A percentile compares a stretch with the other conserved stretches of the same genome.
These are phyloP conservation scores for Polypedilum vanderplanki DNA, from an alignment of 1,140 invertebrate species.

Conservation along the genomic window DNA sequence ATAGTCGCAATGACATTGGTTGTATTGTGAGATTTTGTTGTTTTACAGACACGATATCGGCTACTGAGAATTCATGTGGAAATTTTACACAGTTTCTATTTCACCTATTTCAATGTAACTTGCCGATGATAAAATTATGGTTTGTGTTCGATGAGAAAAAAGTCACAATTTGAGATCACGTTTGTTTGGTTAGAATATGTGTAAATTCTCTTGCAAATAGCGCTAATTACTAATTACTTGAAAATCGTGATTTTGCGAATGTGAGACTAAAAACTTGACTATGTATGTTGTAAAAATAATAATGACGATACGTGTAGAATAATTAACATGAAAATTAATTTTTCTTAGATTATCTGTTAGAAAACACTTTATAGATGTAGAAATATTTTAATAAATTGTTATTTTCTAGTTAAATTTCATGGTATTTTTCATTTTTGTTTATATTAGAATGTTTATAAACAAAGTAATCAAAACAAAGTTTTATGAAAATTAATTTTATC, in stretches of 20 bases:
- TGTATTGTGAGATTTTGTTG: not conserved
- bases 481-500: too few species aligned
- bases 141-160: not conserved
- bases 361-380: too few species aligned
- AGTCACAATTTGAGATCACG: not conserved
- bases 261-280: not conserved
- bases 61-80: conserved; percentile 11
- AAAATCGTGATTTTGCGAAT: not conserved
- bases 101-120: not conserved
- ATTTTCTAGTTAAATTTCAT: too few species aligned
- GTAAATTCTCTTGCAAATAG: conserved; percentile 2
- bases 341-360: too few species aligned
- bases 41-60: not conserved
- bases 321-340: too few species aligned
- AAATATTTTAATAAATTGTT: too few species aligned
- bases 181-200: not conserved
- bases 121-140: not conserved
- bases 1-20: not conserved
- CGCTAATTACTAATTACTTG: conserved; percentile 7
- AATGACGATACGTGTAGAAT: too few species aligned
- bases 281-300: too few species aligned
- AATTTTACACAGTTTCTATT: not conserved
- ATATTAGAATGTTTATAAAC: too few species aligned
- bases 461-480: too few species aligned
- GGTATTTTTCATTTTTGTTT: too few species aligned